phyloP scores from a whole-genome alignment of 2,113 vertebrate genomes.

The Pundamilia nyererei region DNA sequence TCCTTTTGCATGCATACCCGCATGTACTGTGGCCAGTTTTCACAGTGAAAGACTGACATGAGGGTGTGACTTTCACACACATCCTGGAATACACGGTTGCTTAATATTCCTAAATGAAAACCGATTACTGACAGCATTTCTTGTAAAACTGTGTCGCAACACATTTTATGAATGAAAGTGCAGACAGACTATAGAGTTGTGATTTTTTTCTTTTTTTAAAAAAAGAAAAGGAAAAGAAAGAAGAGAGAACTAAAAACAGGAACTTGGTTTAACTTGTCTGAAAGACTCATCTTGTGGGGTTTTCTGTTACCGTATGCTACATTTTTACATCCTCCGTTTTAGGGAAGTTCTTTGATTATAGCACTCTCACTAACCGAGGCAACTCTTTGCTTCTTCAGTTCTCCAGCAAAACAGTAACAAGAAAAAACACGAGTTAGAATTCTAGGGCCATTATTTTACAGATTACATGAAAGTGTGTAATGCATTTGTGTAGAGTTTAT shows the following conservation, averaged over 20 bases:
- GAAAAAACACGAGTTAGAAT: background rate
- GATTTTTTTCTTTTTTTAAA: accelerated
- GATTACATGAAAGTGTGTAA: background rate
- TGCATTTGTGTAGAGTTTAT: background rate
- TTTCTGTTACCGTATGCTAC: background rate
- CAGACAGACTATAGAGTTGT: background rate
- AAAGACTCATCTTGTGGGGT: background rate
- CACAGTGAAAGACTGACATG: background rate
- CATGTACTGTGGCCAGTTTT: background rate
- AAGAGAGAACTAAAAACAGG: background rate
- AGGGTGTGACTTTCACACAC: slow-evolving; percentile 8
- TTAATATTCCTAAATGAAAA: background rate
- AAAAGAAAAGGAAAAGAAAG: background rate
- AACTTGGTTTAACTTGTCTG: background rate
- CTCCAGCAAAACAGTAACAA: background rate
- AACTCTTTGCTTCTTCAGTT: background rate
- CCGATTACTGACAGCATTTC: background rate
- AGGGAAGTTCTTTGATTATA: background rate
- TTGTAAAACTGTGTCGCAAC: slow-evolving; percentile 14
- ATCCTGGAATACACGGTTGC: slow-evolving; percentile 31
- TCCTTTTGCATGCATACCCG: background rate
- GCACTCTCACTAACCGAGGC: background rate
- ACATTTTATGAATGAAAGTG: slow-evolving; percentile 18
- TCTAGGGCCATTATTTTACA: background rate
- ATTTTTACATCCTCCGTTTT: background rate